A percentile compares a stretch with the other conserved stretches of the same genome.
These are phyloP conservation scores for Crossaster papposus DNA, from an alignment of 53 echinoderm and acorn worm species.

Conservation along the genomic window DNA sequence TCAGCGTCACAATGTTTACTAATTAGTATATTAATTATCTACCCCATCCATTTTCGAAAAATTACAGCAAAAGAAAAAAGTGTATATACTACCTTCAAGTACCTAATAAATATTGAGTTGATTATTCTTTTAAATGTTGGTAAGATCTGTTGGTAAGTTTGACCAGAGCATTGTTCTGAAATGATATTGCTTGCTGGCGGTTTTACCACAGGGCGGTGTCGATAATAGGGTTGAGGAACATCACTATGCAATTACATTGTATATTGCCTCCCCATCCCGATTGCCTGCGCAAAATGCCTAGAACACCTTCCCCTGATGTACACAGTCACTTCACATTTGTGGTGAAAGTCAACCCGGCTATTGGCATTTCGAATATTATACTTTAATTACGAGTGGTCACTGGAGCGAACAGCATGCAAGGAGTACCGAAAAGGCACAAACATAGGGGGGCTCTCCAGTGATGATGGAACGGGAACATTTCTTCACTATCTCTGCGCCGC, in stretches of 20 bases:
- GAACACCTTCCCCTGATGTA: conserved; percentile 7
- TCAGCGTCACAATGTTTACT: too few relatives aligned
- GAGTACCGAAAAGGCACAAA: conserved; percentile 38
- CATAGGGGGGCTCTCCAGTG: not conserved
- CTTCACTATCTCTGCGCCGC: conserved; percentile 35
- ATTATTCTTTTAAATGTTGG: not conserved
- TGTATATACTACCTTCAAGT: too few relatives aligned
- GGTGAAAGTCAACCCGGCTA: conserved; percentile 47
- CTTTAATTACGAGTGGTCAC: conserved; percentile 59
- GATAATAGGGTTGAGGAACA: conserved; percentile 3
- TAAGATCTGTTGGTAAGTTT: not conserved
- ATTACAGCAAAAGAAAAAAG: too few relatives aligned
- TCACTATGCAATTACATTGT: conserved; percentile 42
- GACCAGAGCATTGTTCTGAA: not conserved
- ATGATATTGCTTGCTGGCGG: not conserved
- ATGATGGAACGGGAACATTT: conserved; percentile 47
- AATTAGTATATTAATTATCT: too few relatives aligned
- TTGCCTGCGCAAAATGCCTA: conserved; percentile 8
- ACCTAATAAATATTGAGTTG: too few relatives aligned
- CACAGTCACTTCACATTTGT: conserved; percentile 53
- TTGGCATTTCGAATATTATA: conserved; percentile 58
- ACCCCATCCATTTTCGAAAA: too few relatives aligned
- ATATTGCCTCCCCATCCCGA: conserved; percentile 18
- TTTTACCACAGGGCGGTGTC: not conserved
- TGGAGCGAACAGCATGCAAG: conserved; percentile 52